Evolutionary conservation across 2,888 invertebrate species (phyloP).

Genomic region (Alloscopus bannaensis): DNA sequence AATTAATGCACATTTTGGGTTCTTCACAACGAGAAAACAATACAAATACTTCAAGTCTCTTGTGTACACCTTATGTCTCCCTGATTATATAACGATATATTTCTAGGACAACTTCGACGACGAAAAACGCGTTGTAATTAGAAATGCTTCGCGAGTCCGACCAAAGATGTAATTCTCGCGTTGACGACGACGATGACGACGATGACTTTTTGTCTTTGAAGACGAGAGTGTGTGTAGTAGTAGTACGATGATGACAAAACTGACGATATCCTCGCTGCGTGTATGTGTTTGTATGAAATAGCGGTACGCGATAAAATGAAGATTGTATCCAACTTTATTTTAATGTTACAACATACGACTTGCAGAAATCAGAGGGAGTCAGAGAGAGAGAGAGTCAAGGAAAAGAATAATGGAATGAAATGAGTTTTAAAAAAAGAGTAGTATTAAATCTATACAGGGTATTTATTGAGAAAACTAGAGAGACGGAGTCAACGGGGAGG

Average conservation of each 20-base stretch:
- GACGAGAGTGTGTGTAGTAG: background rate
- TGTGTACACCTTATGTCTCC: no score
- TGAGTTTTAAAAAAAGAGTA: conserved; percentile 63
- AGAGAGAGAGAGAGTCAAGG: conserved; percentile 19
- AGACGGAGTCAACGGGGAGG: conserved; percentile 69
- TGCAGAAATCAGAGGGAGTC: background rate
- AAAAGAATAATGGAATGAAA: conserved; percentile 51
- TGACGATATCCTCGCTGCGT: background rate
- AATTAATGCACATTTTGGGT: no score
- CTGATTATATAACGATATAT: no score
- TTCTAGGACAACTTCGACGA: no score
- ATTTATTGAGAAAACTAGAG: conserved; percentile 63
- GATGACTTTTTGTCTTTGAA: background rate
- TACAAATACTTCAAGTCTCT: no score
- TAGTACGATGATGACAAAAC: background rate
- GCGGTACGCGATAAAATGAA: no score
- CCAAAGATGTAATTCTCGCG: no score
- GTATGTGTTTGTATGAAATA: background rate
- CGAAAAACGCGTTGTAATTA: no score
- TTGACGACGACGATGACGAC: background rate
- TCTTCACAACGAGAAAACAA: no score
- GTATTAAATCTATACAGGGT: conserved; percentile 63
- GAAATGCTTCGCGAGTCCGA: no score
- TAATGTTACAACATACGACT: background rate
- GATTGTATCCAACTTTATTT: no score